Percentiles rank a stretch among this genome's conserved stretches.
Evolutionary conservation across 1,140 invertebrate genomes (phyloP).

Genomic region (Magallana gigas): DNA sequence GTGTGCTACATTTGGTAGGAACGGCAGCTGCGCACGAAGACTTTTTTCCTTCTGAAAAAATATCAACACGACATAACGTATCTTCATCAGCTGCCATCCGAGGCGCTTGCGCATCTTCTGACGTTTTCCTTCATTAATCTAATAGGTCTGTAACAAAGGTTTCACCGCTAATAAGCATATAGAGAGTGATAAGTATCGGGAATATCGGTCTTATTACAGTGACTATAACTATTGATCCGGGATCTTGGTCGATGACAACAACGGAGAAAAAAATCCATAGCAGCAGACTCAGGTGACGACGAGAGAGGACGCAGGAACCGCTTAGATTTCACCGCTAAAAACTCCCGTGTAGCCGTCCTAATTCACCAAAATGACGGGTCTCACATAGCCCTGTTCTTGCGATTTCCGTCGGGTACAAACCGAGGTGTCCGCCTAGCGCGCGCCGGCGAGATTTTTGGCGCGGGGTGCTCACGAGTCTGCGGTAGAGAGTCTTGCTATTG

Average conservation of each 20-base stretch:
- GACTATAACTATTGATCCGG: constrained; percentile 12
- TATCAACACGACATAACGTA: neutral
- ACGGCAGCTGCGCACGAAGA: constrained; percentile 9
- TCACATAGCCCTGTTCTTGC: neutral
- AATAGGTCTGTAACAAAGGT: neutral
- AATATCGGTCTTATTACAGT: constrained; percentile 2
- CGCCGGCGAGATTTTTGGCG: constrained; percentile 23
- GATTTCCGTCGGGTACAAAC: neutral
- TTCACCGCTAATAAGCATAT: constrained; percentile 24
- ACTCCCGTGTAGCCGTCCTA: neutral
- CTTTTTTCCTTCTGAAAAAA: neutral
- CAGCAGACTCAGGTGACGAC: neutral
- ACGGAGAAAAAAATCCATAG: constrained; percentile 29
- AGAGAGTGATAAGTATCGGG: constrained; percentile 18
- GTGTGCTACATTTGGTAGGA: constrained; percentile 21
- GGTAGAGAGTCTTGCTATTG: constrained; percentile 13
- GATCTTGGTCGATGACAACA: constrained; percentile 23
- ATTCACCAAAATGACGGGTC: neutral
- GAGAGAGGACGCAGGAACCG: constrained; percentile 4
- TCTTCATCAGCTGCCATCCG: neutral
- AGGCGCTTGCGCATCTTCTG: neutral
- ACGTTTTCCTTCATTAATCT: constrained; percentile 14
- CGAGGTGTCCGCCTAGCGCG: constrained; percentile 9
- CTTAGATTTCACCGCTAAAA: neutral
- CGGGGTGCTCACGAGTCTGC: constrained; percentile 9